Evolutionary conservation across 2,797 vertebrate species (phyloP).

Genomic region (Myotis findleyi): DNA sequence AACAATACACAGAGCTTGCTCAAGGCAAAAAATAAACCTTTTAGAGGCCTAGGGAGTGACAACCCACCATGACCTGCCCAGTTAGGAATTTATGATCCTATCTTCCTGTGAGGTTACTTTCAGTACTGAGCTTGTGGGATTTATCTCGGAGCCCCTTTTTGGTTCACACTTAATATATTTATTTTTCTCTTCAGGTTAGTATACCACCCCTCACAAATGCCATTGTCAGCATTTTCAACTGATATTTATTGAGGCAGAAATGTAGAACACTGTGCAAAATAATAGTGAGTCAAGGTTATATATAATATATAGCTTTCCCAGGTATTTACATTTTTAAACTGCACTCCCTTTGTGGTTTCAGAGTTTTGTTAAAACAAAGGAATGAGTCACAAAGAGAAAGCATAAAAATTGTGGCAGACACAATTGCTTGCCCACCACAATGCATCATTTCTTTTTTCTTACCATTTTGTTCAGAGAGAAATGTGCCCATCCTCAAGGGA

Average conservation of each 20-base stretch:
- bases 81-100: not conserved
- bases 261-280: not conserved
- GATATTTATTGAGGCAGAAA: slow-evolving; percentile 7
- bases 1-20: not conserved
- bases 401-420: not conserved
- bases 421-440: not conserved
- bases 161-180: not conserved
- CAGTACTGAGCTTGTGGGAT: not conserved
- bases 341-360: slow-evolving; percentile 35
- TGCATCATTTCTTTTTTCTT: not conserved
- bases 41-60: not conserved
- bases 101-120: not conserved
- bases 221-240: not conserved
- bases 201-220: not conserved
- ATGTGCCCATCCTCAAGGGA: not conserved
- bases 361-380: slow-evolving; percentile 28
- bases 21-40: not conserved
- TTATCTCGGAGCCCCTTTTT: not conserved
- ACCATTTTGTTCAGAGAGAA: not conserved
- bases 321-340: not conserved
- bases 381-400: not conserved
- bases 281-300: slow-evolving; percentile 4
- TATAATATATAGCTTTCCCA: not conserved
- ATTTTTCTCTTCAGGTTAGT: slow-evolving; percentile 27
- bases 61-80: not conserved